Percentiles rank a stretch among this genome's conserved stretches.
phyloP scores from a whole-genome alignment of 1,140 invertebrate genomes.

The Drosophila aff. region DNA sequence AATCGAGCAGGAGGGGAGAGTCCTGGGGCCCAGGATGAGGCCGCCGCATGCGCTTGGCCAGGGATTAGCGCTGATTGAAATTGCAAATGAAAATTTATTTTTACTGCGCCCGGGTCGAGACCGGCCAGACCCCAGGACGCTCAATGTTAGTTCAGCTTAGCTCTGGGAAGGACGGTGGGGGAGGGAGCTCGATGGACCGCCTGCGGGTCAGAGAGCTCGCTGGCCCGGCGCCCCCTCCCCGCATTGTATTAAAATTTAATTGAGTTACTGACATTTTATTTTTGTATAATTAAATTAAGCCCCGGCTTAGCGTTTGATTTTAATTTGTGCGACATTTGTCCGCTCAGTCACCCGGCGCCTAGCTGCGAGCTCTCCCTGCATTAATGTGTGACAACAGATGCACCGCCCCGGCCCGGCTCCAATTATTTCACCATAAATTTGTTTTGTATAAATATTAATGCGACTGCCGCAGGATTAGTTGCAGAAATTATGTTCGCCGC shows the following conservation, averaged over 20 bases:
- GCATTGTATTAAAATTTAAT: conserved; percentile 82
- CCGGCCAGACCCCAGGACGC: conserved; percentile 8
- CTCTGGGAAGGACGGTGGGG: conserved; percentile 21
- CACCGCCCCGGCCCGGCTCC: conserved; percentile 6
- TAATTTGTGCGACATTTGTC: conserved; percentile 83
- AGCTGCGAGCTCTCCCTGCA: conserved; percentile 35
- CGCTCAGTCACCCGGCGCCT: conserved; percentile 30
- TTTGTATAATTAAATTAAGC: conserved; percentile 84
- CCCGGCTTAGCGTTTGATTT: conserved; percentile 82
- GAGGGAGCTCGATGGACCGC: conserved; percentile 3
- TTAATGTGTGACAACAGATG: conserved; percentile 59
- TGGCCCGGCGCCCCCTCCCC: neutral
- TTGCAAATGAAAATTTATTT: conserved; percentile 85
- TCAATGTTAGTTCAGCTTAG: conserved; percentile 76
- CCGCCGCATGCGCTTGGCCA: conserved; percentile 77
- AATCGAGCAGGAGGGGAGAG: conserved; percentile 21
- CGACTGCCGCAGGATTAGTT: conserved; percentile 73
- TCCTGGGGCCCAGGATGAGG: conserved; percentile 15
- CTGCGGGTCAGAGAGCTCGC: conserved; percentile 39
- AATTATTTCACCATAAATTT: conserved; percentile 78
- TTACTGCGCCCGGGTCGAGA: conserved; percentile 60
- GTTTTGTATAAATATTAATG: conserved; percentile 80
- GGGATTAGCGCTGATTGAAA: conserved; percentile 84
- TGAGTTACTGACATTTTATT: conserved; percentile 84
- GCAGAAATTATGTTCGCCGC: conserved; percentile 76